Evolutionary conservation across 2,113 vertebrate species (phyloP), one percentile per base, ranked within the genome.

Genomic region (Takifugu flavidus): DNA sequence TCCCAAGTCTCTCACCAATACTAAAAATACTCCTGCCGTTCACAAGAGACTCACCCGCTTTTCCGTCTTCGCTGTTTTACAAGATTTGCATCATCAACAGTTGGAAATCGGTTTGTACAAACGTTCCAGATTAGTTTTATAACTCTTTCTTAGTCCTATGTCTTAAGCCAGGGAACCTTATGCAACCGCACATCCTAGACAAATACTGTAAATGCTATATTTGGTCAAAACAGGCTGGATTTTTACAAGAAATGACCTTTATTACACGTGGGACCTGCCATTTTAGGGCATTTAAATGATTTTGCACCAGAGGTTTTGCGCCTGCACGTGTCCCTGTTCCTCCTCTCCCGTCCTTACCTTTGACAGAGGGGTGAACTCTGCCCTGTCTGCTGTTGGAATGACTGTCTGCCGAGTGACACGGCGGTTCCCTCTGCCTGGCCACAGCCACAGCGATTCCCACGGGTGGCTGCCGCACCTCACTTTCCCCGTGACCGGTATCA

Each of bases 361-460:
- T 95, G 70, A 93, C 88, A 61, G 91, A 69, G 4, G 92, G 88
- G 2, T 90, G 84, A 0, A 88, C 83, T 67, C 95, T 87, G 59
- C 91, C 91, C 56, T 95, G 95, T 8, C 94, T 84, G 70, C 88
- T 89, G 2, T 84, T 77, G 3, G 82, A 49, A 15, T 90, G 67
- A 13, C 87, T 89, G 56, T 91, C 89, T 0, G 84, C 74, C 0
- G 92, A 91, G 12, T 93, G 92, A 63, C 92, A 93, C 6, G 87
- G 80, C 0, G 94, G 93, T 59, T 98, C 95, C 80, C 94, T 94
- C 82, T 98, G 96, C 72, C 96, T 87, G 0, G 96, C 95, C 67
- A 98, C 91, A 0, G 96, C 96, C 72, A 98, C 95, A 0, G 96
- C 96, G 2, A 98, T 98, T 59, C 96, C 96, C 26, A 98, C 95